Conservation (phyloP, 1,140 invertebrate genomes). For the Macrocentrus cingulum region DNA sequence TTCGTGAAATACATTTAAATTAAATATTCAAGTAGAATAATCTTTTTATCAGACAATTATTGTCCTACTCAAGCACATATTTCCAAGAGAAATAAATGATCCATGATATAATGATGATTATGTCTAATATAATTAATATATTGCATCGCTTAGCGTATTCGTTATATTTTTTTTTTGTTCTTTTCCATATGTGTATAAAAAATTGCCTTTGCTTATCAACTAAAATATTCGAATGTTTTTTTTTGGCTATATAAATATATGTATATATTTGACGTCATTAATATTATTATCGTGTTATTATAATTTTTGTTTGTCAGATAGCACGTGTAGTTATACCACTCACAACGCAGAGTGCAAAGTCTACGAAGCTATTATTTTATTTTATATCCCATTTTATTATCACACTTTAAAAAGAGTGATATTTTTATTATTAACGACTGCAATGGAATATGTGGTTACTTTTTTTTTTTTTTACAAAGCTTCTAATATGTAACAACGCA, state of each 20-base stretch:
- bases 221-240: constrained; percentile 56
- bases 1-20: too few species aligned
- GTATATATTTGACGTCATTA: constrained; percentile 40
- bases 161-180: constrained; percentile 29
- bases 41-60: not conserved
- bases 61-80: constrained; percentile 19
- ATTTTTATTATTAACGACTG: too few species aligned
- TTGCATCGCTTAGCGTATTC: constrained; percentile 44
- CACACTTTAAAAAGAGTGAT: too few species aligned
- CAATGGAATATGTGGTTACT: too few species aligned
- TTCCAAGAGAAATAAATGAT: too few species aligned
- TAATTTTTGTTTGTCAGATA: constrained; percentile 26
- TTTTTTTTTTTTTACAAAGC: too few species aligned
- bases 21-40: constrained; percentile 2
- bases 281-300: constrained; percentile 30
- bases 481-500: constrained; percentile 53
- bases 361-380: constrained; percentile 45
- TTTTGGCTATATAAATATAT: constrained; percentile 56
- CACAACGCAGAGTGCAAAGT: constrained; percentile 62
- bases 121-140: constrained; percentile 53
- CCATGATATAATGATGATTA: too few species aligned
- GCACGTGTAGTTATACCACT: constrained; percentile 49
- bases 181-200: constrained; percentile 48
- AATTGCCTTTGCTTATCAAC: constrained; percentile 57
- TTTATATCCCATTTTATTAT: constrained; percentile 43